Evolutionary conservation across 2,113 vertebrate species (phyloP).

Genomic region (Gulo gulo): DNA sequence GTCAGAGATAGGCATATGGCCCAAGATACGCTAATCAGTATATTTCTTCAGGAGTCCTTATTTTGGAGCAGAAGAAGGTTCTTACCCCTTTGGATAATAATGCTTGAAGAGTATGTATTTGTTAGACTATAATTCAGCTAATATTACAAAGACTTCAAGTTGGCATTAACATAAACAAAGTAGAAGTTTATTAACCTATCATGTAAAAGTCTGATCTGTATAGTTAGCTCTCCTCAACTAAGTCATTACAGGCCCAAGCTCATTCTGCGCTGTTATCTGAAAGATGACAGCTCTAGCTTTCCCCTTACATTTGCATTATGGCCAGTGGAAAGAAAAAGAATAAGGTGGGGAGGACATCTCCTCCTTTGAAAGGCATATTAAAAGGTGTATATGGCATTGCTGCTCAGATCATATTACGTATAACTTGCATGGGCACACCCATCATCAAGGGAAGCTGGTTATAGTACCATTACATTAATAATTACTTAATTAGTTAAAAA

Average conservation of each 20-base stretch:
- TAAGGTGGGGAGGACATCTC: neutral
- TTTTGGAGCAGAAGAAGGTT: neutral
- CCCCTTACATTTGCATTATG: neutral
- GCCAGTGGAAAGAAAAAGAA: neutral
- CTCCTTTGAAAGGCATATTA: neutral
- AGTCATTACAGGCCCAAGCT: neutral
- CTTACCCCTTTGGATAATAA: neutral
- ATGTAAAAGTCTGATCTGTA: neutral
- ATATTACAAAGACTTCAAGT: neutral
- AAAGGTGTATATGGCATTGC: neutral
- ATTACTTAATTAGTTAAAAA: neutral
- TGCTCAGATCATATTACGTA: neutral
- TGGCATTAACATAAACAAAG: neutral
- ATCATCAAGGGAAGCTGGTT: neutral
- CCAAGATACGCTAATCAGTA: neutral
- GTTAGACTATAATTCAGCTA: neutral
- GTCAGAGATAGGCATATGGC: neutral
- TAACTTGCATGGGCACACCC: neutral
- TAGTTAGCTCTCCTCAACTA: neutral
- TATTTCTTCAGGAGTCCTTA: neutral
- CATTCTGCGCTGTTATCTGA: neutral
- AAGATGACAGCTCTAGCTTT: neutral
- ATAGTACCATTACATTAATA: neutral
- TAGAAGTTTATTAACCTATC: neutral
- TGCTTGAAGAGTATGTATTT: neutral